Evolutionary conservation across 2,888 invertebrate species (phyloP).

Genomic region (Holacanthella duospinosa): DNA sequence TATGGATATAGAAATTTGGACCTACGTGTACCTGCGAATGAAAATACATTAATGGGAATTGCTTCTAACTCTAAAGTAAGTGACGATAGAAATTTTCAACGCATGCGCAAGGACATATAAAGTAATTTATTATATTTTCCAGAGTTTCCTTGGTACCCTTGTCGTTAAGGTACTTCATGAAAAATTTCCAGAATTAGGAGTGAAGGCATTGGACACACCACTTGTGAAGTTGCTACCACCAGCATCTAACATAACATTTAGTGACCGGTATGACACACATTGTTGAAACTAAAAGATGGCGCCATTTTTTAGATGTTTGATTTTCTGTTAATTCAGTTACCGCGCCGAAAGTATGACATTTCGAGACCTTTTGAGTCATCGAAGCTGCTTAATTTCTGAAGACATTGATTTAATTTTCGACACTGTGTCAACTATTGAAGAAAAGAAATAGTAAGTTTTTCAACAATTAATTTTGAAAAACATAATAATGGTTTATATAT

Average conservation of each 20-base stretch:
- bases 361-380: conserved; percentile 26
- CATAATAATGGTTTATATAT: too few relatives aligned
- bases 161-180: conserved; percentile 16
- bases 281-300: too few relatives aligned
- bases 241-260: conserved; percentile 15
- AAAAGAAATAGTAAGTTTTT: conserved; percentile 18
- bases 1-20: too few relatives aligned
- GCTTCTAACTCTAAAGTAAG: too few relatives aligned
- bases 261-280: conserved; percentile 20
- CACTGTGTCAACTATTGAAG: conserved; percentile 10
- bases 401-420: conserved; percentile 14
- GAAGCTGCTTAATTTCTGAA: conserved; percentile 16
- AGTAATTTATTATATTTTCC: background rate
- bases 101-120: too few relatives aligned
- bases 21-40: too few relatives aligned
- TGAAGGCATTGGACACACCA: conserved; percentile 20
- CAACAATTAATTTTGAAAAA: background rate
- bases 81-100: too few relatives aligned
- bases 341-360: conserved; percentile 23
- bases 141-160: conserved; percentile 17
- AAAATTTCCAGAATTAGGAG: conserved; percentile 21
- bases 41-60: too few relatives aligned
- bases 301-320: conserved; percentile 3
- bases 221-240: conserved; percentile 17
- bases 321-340: conserved; percentile 13